A percentile compares a stretch with the other conserved stretches of the same genome.
These are phyloP conservation scores for Tenthredo mesomela DNA, from an alignment of 2,888 invertebrate species.

Conservation along the genomic window DNA sequence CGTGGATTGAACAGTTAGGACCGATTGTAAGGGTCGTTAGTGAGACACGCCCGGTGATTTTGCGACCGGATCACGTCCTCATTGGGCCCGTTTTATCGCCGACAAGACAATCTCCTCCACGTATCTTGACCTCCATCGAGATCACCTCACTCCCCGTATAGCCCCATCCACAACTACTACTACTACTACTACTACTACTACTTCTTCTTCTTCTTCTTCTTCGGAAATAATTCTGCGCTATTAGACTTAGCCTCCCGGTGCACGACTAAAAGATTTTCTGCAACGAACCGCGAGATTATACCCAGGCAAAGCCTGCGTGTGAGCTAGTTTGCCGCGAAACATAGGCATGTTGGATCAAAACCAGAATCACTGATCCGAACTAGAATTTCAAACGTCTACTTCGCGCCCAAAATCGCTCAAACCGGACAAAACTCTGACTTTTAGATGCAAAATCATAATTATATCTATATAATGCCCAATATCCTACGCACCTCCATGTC, in stretches of 20 bases:
- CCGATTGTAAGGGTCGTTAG: slow-evolving; percentile 27
- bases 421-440: too few relatives aligned
- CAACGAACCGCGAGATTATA: not conserved
- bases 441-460: too few relatives aligned
- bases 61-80: not conserved
- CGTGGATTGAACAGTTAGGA: not conserved
- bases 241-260: not conserved
- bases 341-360: too few relatives aligned
- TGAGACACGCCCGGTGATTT: slow-evolving; percentile 16
- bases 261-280: not conserved
- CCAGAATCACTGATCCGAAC: too few relatives aligned
- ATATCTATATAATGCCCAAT: too few relatives aligned
- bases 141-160: slow-evolving; percentile 1
- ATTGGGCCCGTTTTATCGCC: not conserved
- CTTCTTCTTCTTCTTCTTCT: not conserved
- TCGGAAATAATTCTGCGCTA: slow-evolving; percentile 11
- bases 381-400: too few relatives aligned
- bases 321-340: not conserved
- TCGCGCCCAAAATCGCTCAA: too few relatives aligned
- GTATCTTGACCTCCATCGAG: slow-evolving; percentile 27
- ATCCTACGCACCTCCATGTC: too few relatives aligned
- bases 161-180: not conserved
- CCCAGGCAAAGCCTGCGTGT: not conserved
- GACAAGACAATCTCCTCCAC: slow-evolving; percentile 19
- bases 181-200: not conserved